Base-by-base conservation (phyloP, 2,888 invertebrate genomes). In the Esperia sulphurella region DNA sequence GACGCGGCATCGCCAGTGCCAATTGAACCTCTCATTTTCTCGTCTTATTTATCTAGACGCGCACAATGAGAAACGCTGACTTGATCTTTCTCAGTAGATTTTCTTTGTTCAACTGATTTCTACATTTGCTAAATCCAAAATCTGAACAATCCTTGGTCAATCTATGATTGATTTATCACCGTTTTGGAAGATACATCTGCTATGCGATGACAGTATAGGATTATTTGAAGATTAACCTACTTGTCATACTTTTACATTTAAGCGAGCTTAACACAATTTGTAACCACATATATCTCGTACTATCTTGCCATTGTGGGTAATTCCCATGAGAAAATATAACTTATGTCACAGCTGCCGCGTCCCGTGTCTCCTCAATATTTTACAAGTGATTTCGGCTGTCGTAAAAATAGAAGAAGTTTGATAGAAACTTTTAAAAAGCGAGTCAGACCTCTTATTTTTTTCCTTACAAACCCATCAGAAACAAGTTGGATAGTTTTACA, bases 401-500 rank as follows among this genome's bases (percentile, higher is more conserved):
- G 74, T 74, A 75, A 79, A 77, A 75, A 75, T 75, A 78, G 65
- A 76, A 73, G 61, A 68, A 75, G 64, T 78, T 71, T 58, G 65
- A 66, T 59, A 63, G 65, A 68, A 78, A 81, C 77, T 80, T 79
- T 82, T 81, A 71, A 79, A 80, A 79, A 75, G 72, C 71, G 57
- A 74, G 63, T 70, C 57, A 50, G 63, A 61, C 69, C 70, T 70
- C 66, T 77, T 78, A 76, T 77, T 79, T 81, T 33, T 79, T 78
- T 75, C 70, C 75, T 79, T 63, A 74, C 72, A 74, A 77, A 75
- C 74, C 79, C 68, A 79, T 76, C 70, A 64, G 54, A 59, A 63
- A 63, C 61, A 80, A 83, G 72, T 84, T 82, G 57, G 74, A 79
- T 83, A 84, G 84, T 83, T 82, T 81, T 77, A 81, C 78, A 81